Percentiles rank a stretch among this genome's conserved stretches.
These are phyloP conservation scores for Ferrisia virgata DNA, from an alignment of 2,888 invertebrate species.

Conservation along the genomic window DNA sequence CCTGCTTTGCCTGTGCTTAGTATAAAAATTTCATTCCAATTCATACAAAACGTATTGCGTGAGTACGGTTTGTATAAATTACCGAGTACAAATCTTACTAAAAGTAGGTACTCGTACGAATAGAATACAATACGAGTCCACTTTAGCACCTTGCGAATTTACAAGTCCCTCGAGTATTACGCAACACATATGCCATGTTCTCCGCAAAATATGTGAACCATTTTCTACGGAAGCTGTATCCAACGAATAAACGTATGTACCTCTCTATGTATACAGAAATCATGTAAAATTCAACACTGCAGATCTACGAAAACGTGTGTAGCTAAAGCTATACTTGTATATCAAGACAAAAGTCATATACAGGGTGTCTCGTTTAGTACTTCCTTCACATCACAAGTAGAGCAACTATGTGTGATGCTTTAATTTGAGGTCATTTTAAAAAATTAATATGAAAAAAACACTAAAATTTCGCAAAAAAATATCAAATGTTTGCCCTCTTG, in stretches of 20 bases:
- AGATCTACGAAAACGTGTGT: no score
- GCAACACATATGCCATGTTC: not conserved
- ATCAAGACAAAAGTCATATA: not conserved
- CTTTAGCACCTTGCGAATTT: slow-evolving; percentile 8
- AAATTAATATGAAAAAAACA: no score
- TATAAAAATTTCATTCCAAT: slow-evolving; percentile 2
- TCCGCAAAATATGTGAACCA: not conserved
- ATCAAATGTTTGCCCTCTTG: no score
- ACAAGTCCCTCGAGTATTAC: not conserved
- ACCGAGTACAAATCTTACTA: not conserved
- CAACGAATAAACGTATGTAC: not conserved
- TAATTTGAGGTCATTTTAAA: no score
- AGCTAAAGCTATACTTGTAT: no score
- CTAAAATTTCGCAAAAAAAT: no score
- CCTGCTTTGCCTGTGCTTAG: not conserved
- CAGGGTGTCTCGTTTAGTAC: not conserved
- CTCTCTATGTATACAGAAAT: not conserved
- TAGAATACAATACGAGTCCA: not conserved
- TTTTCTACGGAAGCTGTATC: no score
- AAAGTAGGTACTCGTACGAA: not conserved
- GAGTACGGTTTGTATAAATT: not conserved
- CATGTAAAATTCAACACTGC: not conserved
- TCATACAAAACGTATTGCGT: not conserved
- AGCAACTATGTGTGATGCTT: no score
- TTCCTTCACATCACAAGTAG: no score